Conservation (phyloP, 2,888 invertebrate species). For the Dicyrtoma fusca region DNA sequence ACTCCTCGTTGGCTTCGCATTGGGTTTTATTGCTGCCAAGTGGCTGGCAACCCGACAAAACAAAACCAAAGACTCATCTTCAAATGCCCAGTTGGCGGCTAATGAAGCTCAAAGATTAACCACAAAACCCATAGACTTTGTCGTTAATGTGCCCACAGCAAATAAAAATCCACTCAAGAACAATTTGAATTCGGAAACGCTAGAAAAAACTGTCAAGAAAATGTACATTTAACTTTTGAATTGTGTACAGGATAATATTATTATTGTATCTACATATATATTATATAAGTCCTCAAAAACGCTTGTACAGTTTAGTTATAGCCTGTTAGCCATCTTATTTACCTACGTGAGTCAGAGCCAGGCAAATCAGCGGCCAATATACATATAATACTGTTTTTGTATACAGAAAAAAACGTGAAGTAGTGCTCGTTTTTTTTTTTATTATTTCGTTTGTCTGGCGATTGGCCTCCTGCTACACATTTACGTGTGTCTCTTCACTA, state of each 20-base stretch:
- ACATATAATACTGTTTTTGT: background rate
- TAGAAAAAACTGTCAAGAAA: constrained; percentile 55
- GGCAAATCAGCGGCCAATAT: background rate
- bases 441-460: too few species aligned
- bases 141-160: constrained; percentile 51
- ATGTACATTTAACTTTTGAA: constrained; percentile 48
- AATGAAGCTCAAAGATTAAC: constrained; percentile 55
- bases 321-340: background rate
- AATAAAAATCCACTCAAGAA: constrained; percentile 51
- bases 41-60: constrained; percentile 45
- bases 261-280: too few species aligned
- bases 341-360: background rate
- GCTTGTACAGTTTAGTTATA: too few species aligned
- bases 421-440: too few species aligned
- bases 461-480: too few species aligned
- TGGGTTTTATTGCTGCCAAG: constrained; percentile 50
- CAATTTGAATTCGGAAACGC: constrained; percentile 54
- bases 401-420: too few species aligned
- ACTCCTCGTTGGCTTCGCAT: constrained; percentile 50
- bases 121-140: constrained; percentile 52
- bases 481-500: too few species aligned
- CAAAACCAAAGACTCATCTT: constrained; percentile 44
- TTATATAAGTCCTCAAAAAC: too few species aligned
- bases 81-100: constrained; percentile 51
- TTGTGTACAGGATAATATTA: too few species aligned